phyloP scores from a whole-genome alignment of 2,113 vertebrate genomes.

The Aegithalos caudatus region DNA sequence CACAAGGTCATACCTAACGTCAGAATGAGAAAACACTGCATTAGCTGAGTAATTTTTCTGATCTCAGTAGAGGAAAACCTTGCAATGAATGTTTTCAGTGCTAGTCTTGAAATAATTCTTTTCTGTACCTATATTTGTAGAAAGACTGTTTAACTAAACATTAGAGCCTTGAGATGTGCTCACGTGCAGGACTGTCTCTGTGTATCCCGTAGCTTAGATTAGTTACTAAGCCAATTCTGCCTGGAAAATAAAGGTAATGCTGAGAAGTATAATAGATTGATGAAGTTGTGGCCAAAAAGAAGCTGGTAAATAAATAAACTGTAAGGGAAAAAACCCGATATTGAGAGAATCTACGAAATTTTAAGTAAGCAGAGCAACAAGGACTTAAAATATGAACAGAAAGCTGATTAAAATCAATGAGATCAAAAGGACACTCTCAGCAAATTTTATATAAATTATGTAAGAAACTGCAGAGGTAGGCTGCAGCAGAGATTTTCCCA shows the following conservation, averaged over 20 bases:
- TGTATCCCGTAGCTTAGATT: background rate
- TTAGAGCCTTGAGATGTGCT: background rate
- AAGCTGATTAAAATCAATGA: background rate
- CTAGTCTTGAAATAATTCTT: background rate
- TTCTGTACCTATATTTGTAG: background rate
- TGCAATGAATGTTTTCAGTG: background rate
- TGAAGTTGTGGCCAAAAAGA: background rate
- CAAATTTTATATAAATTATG: background rate
- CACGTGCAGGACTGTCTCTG: background rate
- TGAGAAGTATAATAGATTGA: background rate
- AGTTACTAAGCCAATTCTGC: background rate
- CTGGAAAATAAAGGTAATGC: background rate
- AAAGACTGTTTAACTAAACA: background rate
- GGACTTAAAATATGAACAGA: background rate
- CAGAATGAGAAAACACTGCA: background rate
- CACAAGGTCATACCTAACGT: background rate
- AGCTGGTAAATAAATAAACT: background rate
- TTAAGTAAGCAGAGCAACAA: background rate
- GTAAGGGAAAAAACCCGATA: fast-evolving
- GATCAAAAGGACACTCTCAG: background rate
- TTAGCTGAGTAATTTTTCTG: background rate
- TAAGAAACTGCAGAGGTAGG: background rate
- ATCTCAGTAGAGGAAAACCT: background rate
- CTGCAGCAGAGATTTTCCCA: background rate
- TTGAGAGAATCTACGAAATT: background rate